phyloP scores from a whole-genome alignment of 2,888 invertebrate species.

The Ormyrus rosae region DNA sequence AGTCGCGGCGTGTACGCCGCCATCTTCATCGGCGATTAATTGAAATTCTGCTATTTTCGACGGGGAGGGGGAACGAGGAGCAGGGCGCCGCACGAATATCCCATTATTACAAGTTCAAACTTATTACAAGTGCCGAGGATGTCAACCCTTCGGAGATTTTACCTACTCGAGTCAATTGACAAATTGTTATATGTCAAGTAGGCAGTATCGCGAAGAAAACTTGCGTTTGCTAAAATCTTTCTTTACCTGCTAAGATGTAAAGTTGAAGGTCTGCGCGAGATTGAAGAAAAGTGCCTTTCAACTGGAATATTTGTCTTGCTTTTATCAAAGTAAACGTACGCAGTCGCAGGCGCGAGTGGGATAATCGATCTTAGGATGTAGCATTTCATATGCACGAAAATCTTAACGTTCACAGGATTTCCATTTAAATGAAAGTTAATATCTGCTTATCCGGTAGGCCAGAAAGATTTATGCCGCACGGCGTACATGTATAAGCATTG shows the following conservation, averaged over 20 bases:
- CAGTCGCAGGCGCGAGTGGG: neutral
- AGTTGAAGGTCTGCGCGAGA: neutral
- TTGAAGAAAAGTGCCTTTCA: no score
- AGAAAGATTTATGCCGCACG: no score
- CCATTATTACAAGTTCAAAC: constrained; percentile 36
- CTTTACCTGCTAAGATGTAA: neutral
- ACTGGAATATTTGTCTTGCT: neutral
- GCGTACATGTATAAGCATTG: no score
- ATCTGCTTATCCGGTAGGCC: neutral
- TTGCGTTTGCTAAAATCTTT: neutral
- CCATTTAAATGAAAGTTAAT: neutral
- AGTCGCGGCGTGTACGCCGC: constrained; percentile 1
- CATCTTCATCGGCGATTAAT: constrained; percentile 50
- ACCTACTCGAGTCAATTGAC: neutral
- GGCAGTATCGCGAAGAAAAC: no score
- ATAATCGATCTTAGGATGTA: neutral
- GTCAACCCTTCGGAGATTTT: neutral
- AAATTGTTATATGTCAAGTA: no score
- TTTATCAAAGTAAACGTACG: neutral
- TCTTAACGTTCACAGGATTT: neutral
- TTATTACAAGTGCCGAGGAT: neutral
- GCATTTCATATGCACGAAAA: no score
- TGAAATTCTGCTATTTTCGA: constrained; percentile 39
- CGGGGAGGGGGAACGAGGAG: neutral
- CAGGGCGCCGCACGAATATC: constrained; percentile 10